Conservation (phyloP, 2,888 invertebrate species). For the Trissoscelio sp. region DNA sequence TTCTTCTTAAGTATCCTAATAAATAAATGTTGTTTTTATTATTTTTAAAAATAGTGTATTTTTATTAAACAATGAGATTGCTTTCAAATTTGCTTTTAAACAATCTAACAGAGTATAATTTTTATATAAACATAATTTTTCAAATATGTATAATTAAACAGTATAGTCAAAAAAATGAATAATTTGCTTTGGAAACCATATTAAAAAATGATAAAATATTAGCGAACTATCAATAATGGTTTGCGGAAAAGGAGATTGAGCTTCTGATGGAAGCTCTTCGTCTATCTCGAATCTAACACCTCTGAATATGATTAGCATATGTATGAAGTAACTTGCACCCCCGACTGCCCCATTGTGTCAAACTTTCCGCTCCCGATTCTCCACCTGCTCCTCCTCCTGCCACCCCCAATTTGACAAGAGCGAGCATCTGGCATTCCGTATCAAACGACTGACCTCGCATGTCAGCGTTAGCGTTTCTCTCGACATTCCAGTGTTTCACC, state of each 20-base stretch:
- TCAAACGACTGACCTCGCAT: conserved; percentile 79
- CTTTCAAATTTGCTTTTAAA: too few relatives aligned
- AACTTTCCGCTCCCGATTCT: conserved; percentile 40
- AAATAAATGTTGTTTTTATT: too few relatives aligned
- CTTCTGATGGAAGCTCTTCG: conserved; percentile 71
- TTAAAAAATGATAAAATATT: conserved; percentile 37
- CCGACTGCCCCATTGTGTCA: conserved; percentile 53
- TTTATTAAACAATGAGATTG: too few relatives aligned
- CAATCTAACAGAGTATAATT: too few relatives aligned
- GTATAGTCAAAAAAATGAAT: too few relatives aligned
- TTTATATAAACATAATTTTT: too few relatives aligned
- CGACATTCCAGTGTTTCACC: conserved; percentile 72
- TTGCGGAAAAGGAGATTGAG: conserved; percentile 70
- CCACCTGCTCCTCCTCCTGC: conserved; percentile 5
- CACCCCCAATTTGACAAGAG: conserved; percentile 38
- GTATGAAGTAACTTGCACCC: conserved; percentile 77
- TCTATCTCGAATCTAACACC: conserved; percentile 74
- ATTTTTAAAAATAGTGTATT: too few relatives aligned
- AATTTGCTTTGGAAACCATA: too few relatives aligned
- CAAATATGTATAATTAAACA: too few relatives aligned
- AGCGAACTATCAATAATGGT: conserved; percentile 38
- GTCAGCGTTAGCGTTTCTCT: conserved; percentile 77
- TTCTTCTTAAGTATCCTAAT: too few relatives aligned
- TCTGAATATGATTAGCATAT: conserved; percentile 81
- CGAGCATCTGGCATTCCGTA: conserved; percentile 67